Evolutionary conservation across 2,113 vertebrate species (phyloP).

Genomic region (Mustela lutreola): DNA sequence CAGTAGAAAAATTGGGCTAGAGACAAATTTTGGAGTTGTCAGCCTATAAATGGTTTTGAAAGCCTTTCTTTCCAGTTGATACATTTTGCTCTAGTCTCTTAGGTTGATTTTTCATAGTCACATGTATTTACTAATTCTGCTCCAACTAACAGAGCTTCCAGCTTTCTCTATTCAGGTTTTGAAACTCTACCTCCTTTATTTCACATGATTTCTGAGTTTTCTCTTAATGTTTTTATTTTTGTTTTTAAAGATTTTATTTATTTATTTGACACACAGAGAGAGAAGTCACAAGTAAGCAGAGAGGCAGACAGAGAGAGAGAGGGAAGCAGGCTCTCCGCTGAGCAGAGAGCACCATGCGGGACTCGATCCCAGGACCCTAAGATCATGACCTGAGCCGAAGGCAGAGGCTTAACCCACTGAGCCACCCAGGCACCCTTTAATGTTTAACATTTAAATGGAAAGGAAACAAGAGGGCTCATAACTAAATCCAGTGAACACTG

Average conservation of each 20-base stretch:
- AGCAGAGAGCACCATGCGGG: no score
- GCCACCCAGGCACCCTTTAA: neutral
- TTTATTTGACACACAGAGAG: no score
- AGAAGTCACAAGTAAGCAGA: no score
- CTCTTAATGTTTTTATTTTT: neutral
- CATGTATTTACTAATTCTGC: neutral
- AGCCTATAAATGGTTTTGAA: neutral
- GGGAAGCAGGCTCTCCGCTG: no score
- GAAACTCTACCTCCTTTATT: neutral
- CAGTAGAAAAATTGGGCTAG: neutral
- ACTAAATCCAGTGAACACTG: neutral
- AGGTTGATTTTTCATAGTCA: neutral
- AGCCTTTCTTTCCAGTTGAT: neutral
- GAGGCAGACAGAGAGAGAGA: no score
- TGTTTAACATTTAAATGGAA: neutral
- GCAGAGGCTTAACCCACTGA: no score
- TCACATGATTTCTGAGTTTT: neutral
- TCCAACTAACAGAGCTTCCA: neutral
- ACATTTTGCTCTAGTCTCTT: neutral
- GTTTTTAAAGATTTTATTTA: no score
- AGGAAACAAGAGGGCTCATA: neutral
- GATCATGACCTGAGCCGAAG: no score
- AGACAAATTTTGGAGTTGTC: neutral
- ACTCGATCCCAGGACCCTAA: no score
- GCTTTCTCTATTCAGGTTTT: neutral